Percentiles rank a stretch among this genome's conserved stretches.
Evolutionary conservation across 2,888 invertebrate genomes (phyloP).

Genomic region (Tortrix viridana): DNA sequence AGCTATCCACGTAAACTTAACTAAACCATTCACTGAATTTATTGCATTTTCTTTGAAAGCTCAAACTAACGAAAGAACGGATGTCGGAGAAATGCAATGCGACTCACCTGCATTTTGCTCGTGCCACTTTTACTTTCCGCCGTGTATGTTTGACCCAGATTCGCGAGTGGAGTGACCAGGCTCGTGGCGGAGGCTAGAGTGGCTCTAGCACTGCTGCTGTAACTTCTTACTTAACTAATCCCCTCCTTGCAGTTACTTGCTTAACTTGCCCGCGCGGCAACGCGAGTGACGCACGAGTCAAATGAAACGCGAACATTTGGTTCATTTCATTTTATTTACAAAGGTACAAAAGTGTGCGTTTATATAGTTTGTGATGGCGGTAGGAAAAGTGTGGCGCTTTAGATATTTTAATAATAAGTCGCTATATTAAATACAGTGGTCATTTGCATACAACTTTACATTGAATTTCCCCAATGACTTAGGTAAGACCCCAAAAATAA

Average conservation of each 20-base stretch:
- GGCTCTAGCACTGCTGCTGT: conserved; percentile 67
- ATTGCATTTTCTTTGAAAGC: conserved; percentile 47
- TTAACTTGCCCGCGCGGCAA: neutral
- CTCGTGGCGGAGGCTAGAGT: conserved; percentile 67
- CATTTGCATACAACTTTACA: no score
- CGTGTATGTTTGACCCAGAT: conserved; percentile 66
- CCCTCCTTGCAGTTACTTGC: conserved; percentile 48
- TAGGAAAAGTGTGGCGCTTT: no score
- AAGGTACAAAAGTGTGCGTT: conserved; percentile 20
- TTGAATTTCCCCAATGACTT: no score
- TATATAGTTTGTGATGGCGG: no score
- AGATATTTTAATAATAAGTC: no score
- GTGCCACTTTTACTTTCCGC: conserved; percentile 71
- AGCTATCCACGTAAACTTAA: no score
- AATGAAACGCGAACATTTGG: conserved; percentile 26
- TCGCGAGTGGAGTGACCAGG: conserved; percentile 61
- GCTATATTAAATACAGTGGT: no score
- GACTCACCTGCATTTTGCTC: conserved; percentile 71
- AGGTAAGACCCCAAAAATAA: no score
- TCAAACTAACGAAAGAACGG: conserved; percentile 49
- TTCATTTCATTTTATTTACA: conserved; percentile 28
- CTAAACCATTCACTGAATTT: no score
- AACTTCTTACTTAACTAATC: conserved; percentile 79
- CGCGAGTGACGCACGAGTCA: conserved; percentile 6
- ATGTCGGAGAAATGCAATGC: conserved; percentile 53